Conservation (phyloP, 2,888 invertebrate species). For the Plagiodera versicolora region DNA sequence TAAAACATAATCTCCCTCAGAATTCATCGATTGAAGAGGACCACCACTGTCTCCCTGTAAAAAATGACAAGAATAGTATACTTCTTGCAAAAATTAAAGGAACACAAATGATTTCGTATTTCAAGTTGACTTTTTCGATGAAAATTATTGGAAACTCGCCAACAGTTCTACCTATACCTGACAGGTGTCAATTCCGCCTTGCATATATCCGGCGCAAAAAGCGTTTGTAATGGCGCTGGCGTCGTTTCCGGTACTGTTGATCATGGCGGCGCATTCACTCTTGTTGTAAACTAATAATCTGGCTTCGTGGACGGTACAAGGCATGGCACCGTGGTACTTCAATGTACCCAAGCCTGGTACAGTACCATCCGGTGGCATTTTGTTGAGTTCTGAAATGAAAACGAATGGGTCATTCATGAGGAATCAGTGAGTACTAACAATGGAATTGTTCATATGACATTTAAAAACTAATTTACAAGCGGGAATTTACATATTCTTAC, state of each 20-base stretch:
- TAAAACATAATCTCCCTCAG: slow-evolving; percentile 60
- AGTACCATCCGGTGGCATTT: slow-evolving; percentile 43
- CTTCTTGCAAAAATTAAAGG: too few relatives aligned
- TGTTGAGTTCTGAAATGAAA: slow-evolving; percentile 24
- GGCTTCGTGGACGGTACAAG: slow-evolving; percentile 51
- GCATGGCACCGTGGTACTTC: slow-evolving; percentile 43
- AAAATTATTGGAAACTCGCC: not conserved
- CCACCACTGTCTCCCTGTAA: slow-evolving; percentile 77
- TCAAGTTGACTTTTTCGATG: too few relatives aligned
- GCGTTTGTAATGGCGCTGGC: slow-evolving; percentile 42
- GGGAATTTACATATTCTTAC: too few relatives aligned
- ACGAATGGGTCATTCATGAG: too few relatives aligned
- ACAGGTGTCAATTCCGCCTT: slow-evolving; percentile 64
- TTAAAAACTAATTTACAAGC: too few relatives aligned
- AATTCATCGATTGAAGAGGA: slow-evolving; percentile 59
- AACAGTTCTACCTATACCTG: slow-evolving; percentile 59
- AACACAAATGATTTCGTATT: too few relatives aligned
- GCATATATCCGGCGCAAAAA: slow-evolving; percentile 62
- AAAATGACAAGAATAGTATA: not conserved
- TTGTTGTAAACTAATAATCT: slow-evolving; percentile 47
- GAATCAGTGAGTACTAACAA: too few relatives aligned
- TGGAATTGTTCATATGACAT: too few relatives aligned
- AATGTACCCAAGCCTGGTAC: slow-evolving; percentile 49
- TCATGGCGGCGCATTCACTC: slow-evolving; percentile 45
- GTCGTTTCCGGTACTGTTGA: slow-evolving; percentile 44